Conservation (phyloP, 1,140 invertebrate species). For the Aplysia californica region DNA sequence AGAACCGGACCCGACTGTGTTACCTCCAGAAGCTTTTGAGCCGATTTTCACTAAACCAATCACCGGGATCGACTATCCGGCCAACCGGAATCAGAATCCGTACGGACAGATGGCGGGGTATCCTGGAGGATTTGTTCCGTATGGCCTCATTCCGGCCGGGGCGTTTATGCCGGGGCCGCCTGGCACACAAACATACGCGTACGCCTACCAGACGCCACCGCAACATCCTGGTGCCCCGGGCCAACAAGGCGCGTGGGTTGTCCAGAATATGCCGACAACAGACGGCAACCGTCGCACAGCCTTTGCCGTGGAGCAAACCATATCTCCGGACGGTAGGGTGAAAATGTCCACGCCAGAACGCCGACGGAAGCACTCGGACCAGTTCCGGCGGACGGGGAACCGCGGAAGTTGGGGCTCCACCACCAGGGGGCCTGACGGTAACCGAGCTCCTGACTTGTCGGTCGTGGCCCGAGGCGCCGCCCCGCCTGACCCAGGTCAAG, state of each 20-base stretch:
- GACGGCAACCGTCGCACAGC: conserved; percentile 35
- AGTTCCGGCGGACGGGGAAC: conserved; percentile 1
- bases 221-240: conserved; percentile 1
- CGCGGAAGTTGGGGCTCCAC: not conserved
- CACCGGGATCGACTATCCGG: conserved; percentile 24
- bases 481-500: conserved; percentile 40
- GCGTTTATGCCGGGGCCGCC: conserved; percentile 29
- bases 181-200: conserved; percentile 39
- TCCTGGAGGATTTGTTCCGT: conserved; percentile 33
- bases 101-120: no score
- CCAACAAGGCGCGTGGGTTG: conserved; percentile 37
- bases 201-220: conserved; percentile 43
- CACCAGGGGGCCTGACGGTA: conserved; percentile 31
- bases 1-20: conserved; percentile 28
- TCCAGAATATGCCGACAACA: conserved; percentile 43
- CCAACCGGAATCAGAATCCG: no score
- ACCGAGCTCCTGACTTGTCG: conserved; percentile 41
- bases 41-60: conserved; percentile 47
- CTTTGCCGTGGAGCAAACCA: conserved; percentile 30
- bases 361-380: not conserved
- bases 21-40: conserved; percentile 52
- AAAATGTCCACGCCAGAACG: conserved; percentile 3
- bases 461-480: conserved; percentile 36
- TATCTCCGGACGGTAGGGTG: not conserved
- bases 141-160: conserved; percentile 34